Percentiles rank a stretch among this genome's conserved stretches.
phyloP scores from a whole-genome alignment of 2,113 vertebrate genomes.

The Cebus imitator region DNA sequence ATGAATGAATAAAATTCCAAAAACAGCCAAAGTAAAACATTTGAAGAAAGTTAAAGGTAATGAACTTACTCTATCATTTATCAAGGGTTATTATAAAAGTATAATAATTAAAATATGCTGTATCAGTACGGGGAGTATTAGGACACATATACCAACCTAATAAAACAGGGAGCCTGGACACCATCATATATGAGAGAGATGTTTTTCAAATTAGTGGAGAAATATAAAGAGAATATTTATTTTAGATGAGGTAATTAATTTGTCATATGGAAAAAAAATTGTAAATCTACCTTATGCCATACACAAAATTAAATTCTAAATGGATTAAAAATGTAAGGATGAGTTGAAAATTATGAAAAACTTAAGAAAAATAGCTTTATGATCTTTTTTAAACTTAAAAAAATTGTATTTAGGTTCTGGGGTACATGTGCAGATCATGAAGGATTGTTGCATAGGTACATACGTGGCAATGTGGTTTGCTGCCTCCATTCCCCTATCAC shows the following conservation, averaged over 20 bases:
- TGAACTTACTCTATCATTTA: neutral
- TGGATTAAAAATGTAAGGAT: neutral
- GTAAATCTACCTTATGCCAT: neutral
- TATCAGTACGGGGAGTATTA: neutral
- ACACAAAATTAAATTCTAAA: neutral
- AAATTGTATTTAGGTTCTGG: no score
- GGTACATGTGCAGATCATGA: no score
- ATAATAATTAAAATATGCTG: neutral
- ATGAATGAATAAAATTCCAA: neutral
- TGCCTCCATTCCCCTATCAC: no score
- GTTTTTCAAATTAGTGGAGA: neutral
- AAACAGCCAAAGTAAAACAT: neutral
- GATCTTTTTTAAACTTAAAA: neutral
- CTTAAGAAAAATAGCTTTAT: neutral
- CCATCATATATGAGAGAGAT: neutral
- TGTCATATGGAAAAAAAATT: neutral
- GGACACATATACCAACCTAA: neutral
- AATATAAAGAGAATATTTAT: neutral
- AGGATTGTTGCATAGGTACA: no score
- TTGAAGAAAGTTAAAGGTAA: neutral
- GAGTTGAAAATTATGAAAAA: neutral
- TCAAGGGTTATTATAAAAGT: neutral
- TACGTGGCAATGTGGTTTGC: no score
- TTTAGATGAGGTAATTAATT: neutral
- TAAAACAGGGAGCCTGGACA: neutral